Evolutionary conservation across 2,888 invertebrate genomes (phyloP).

Genomic region (Drosophila testacea): DNA sequence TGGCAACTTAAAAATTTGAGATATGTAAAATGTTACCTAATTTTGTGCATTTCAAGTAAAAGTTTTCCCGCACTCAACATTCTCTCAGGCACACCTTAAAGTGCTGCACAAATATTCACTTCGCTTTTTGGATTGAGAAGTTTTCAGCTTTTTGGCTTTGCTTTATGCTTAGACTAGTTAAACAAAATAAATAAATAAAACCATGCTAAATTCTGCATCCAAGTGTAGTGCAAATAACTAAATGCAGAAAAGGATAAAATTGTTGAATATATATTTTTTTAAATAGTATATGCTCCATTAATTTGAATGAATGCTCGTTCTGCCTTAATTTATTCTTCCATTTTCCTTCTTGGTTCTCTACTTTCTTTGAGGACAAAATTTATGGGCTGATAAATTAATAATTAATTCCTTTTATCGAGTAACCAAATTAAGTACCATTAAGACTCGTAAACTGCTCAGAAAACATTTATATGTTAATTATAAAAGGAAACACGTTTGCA

Average conservation of each 20-base stretch:
- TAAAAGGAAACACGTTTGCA: neutral
- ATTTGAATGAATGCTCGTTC: neutral
- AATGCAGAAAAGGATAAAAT: slow-evolving; percentile 7
- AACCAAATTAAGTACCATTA: slow-evolving; percentile 11
- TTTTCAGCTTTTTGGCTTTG: slow-evolving; percentile 21
- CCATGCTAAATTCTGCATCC: slow-evolving; percentile 3
- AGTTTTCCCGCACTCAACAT: slow-evolving; percentile 22
- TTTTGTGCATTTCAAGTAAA: slow-evolving; percentile 20
- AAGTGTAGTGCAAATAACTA: slow-evolving; percentile 56
- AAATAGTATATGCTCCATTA: slow-evolving; percentile 25
- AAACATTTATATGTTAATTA: slow-evolving; percentile 1
- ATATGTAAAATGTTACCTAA: slow-evolving; percentile 30
- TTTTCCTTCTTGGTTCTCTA: neutral
- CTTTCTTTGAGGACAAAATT: slow-evolving; percentile 21
- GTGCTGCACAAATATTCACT: slow-evolving; percentile 61
- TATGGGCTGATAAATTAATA: slow-evolving; percentile 34
- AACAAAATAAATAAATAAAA: slow-evolving; percentile 44
- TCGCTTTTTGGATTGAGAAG: slow-evolving; percentile 22
- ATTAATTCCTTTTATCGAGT: slow-evolving; percentile 32
- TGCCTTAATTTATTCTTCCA: neutral
- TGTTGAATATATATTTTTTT: slow-evolving; percentile 38
- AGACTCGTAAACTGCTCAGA: neutral
- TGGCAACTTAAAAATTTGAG: slow-evolving; percentile 1
- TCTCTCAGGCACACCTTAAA: slow-evolving; percentile 39
- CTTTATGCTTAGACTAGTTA: slow-evolving; percentile 25